Base-by-base conservation (phyloP, 2,888 invertebrate species). In the Bembecia ichneumoniformis region DNA sequence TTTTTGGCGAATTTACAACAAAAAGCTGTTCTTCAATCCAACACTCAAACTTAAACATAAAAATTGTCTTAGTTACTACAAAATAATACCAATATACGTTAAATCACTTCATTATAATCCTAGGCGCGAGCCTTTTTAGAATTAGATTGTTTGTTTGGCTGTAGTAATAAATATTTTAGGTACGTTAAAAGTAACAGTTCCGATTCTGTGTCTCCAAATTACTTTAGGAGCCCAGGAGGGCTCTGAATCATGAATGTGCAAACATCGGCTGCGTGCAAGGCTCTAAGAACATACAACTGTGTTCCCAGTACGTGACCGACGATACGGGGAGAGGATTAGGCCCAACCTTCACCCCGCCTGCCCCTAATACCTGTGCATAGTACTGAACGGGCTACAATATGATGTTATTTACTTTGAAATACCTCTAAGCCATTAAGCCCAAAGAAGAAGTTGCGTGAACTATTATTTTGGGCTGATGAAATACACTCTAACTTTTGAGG, bases 281-380 rank as follows among this genome's bases (percentile, higher is more conserved):
- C 56, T 53, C 58, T 55, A 55, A 63, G 64, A 60, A 58, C 58
- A 55, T 54, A 53, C 51, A 40, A 40, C 40, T 50, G 51, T 69
- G 68, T 71, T 66, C 56, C 57, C 62, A 13, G 58, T 64, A 66
- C 71, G 71, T 71, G 71, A 61, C 68, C 60, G 58, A 51, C 54
- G 57, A 51, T 52, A 49, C 58, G 56, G 59, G 50, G 55, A 35
- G 56, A 49, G 67, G 71, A 71, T 71, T 71, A 71, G 58, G 43
- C 40, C 35, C 48, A 51, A 52, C 52, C 59, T 63, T 51, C 57
- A 55, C 52, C 51, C 50, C 52, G 48, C 51, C 51, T 20, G 51
- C 35, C 48, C 48, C 43, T 53, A 53, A 53, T 53, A 53, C 53
- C 53, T 51, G 47, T 48, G 49, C 51, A 46, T 49, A 16, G 44